Evolutionary conservation across 2,888 invertebrate species (phyloP).

Genomic region (Amphipoea oculea): DNA sequence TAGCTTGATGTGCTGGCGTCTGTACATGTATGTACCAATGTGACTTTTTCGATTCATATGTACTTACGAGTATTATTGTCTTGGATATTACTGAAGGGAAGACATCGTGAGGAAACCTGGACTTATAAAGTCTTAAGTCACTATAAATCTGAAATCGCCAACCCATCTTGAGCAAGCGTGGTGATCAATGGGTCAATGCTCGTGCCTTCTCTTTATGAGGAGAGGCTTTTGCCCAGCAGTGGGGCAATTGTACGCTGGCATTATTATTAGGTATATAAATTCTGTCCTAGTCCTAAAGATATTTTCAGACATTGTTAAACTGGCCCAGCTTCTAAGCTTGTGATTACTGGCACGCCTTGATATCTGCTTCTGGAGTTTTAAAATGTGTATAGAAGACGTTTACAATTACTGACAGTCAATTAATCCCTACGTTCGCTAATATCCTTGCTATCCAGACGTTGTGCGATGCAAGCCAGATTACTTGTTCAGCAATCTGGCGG

Average conservation of each 20-base stretch:
- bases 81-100: background rate
- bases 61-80: background rate
- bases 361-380: background rate
- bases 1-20: no score
- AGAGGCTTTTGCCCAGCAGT: no score
- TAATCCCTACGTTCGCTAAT: background rate
- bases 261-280: background rate
- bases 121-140: background rate
- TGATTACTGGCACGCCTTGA: background rate
- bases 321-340: background rate
- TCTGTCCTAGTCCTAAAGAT: background rate
- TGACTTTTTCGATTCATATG: no score
- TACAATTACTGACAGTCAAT: background rate
- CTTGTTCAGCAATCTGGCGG: constrained; percentile 6
- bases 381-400: background rate
- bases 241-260: background rate
- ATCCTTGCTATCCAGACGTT: constrained; percentile 11
- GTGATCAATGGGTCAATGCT: no score
- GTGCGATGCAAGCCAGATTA: constrained; percentile 26
- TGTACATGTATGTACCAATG: background rate
- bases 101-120: background rate
- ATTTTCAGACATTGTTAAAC: background rate
- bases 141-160: background rate
- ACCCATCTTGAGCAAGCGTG: background rate
- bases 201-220: background rate